These are phyloP conservation scores for Metalampra italica DNA, from an alignment of 2,888 invertebrate species.

Conservation along the genomic window DNA sequence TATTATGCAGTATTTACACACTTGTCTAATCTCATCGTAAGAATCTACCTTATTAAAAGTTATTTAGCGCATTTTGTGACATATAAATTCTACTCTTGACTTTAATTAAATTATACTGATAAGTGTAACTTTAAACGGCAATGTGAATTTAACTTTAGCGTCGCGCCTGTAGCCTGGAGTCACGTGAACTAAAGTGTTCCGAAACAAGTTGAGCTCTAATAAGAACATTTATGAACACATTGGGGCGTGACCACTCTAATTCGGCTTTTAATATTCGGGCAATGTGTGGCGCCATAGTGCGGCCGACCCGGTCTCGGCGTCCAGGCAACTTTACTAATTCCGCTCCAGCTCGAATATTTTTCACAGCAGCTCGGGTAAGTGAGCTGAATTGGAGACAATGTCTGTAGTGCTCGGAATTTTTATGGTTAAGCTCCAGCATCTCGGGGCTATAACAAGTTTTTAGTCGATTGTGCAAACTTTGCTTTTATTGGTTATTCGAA, in stretches of 20 bases:
- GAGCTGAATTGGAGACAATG: constrained; percentile 54
- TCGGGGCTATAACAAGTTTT: constrained; percentile 45
- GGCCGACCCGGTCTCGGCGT: constrained; percentile 22
- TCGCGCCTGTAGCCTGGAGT: constrained; percentile 22
- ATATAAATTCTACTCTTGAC: neutral
- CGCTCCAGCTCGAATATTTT: constrained; percentile 48
- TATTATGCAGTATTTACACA: no score
- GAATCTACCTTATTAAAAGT: no score
- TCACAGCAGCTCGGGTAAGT: constrained; percentile 33
- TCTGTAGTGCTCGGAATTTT: constrained; percentile 49
- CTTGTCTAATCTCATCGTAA: no score
- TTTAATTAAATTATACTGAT: neutral
- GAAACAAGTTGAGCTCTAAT: constrained; percentile 44
- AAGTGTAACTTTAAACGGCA: neutral
- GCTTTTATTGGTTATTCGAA: constrained; percentile 3
- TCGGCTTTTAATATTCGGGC: constrained; percentile 67
- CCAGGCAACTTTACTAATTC: constrained; percentile 55
- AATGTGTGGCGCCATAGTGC: constrained; percentile 47
- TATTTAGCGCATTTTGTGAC: no score
- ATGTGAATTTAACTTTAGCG: constrained; percentile 20
- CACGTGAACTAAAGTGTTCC: constrained; percentile 38
- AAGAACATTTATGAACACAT: constrained; percentile 58
- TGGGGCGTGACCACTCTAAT: constrained; percentile 56
- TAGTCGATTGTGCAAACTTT: constrained; percentile 32
- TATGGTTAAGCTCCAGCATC: constrained; percentile 42